Percentiles rank a stretch among this genome's conserved stretches.
Evolutionary conservation across 2,888 invertebrate species (phyloP).

Genomic region (Nemurella pictetii): DNA sequence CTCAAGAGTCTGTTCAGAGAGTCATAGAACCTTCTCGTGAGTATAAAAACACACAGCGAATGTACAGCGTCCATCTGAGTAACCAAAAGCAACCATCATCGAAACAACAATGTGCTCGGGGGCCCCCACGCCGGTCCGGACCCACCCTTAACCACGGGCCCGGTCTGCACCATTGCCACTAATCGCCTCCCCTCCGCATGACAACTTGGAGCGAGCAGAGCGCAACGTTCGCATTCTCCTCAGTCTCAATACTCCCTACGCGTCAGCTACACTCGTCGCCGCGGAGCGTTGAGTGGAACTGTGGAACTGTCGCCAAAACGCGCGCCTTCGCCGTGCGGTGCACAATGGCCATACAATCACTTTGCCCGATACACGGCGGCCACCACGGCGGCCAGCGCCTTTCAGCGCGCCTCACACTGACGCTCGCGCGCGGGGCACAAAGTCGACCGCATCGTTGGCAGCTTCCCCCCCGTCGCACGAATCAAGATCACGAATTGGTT

Average conservation of each 20-base stretch:
- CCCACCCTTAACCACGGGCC: too few species aligned
- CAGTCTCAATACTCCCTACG: not conserved
- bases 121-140: too few species aligned
- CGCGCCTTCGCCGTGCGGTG: slow-evolving; percentile 1
- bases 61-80: too few species aligned
- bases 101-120: too few species aligned
- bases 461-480: not conserved
- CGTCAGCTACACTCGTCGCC: not conserved
- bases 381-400: not conserved
- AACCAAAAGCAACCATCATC: too few species aligned
- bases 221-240: not conserved
- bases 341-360: slow-evolving; percentile 13
- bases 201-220: not conserved
- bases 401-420: not conserved
- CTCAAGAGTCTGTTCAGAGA: too few species aligned
- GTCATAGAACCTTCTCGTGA: too few species aligned
- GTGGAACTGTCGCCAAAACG: slow-evolving; percentile 4
- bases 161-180: too few species aligned
- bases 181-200: not conserved
- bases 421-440: not conserved
- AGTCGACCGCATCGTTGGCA: not conserved
- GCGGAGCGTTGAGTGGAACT: slow-evolving; percentile 7
- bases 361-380: not conserved
- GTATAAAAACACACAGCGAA: too few species aligned
- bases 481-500: not conserved